These are phyloP conservation scores for Drosophila punjabiensis DNA, from an alignment of 1,140 invertebrate species.

Conservation along the genomic window DNA sequence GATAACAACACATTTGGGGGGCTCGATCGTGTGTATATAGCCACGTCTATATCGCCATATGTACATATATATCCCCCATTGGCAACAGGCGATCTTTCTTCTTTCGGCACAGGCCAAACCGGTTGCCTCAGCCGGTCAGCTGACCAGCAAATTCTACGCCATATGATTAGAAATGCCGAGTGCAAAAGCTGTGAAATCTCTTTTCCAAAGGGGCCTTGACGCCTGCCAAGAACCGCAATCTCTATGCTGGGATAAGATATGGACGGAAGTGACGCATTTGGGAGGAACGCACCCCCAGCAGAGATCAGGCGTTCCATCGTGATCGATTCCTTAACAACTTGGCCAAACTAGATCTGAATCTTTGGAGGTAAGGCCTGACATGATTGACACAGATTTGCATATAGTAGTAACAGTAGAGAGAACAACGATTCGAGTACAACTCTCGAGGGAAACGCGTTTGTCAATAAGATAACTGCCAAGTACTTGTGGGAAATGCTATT, in stretches of 20 bases:
- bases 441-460: slow-evolving; percentile 45
- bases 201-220: slow-evolving; percentile 15
- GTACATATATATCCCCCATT: slow-evolving; percentile 50
- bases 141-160: slow-evolving; percentile 59
- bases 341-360: background rate
- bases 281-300: slow-evolving; percentile 42
- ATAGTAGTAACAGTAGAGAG: background rate
- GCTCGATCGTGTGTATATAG: slow-evolving; percentile 62
- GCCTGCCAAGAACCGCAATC: slow-evolving; percentile 29
- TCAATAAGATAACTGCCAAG: slow-evolving; percentile 49
- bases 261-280: slow-evolving; percentile 54
- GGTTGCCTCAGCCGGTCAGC: slow-evolving; percentile 62
- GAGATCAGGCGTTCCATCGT: slow-evolving; percentile 20
- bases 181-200: slow-evolving; percentile 44
- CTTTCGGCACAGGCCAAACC: slow-evolving; percentile 52
- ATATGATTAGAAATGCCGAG: slow-evolving; percentile 68
- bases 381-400: slow-evolving; percentile 60
- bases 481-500: slow-evolving; percentile 40
- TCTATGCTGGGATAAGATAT: slow-evolving; percentile 39
- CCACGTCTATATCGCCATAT: slow-evolving; percentile 52
- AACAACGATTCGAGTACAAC: slow-evolving; percentile 14
- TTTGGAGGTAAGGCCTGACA: slow-evolving; percentile 34
- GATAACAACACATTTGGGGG: slow-evolving; percentile 77
- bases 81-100: slow-evolving; percentile 59
- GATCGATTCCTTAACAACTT: slow-evolving; percentile 1